Conservation (phyloP, 2,113 vertebrate genomes). For the Pseudorhombus dupliciocellatus region DNA sequence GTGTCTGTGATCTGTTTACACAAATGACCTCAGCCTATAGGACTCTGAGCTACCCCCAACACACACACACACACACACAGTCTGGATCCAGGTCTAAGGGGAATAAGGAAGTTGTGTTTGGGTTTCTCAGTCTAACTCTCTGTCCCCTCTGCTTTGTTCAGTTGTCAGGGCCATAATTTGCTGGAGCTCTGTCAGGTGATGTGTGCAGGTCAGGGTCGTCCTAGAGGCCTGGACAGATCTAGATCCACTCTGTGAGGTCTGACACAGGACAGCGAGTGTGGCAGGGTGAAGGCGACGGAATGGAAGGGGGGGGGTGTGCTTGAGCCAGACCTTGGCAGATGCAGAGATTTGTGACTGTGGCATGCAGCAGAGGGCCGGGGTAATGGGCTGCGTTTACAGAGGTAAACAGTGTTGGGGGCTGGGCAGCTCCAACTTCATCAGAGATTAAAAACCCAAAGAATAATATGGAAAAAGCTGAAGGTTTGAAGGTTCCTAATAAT, state of each 20-base stretch:
- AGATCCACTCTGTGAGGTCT: no score
- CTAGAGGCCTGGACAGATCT: background rate
- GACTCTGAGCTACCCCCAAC: conserved; percentile 33
- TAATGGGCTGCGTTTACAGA: conserved; percentile 38
- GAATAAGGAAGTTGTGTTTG: conserved; percentile 20
- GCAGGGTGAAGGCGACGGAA: conserved; percentile 30
- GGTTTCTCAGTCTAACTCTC: background rate
- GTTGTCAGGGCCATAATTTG: background rate
- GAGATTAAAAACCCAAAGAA: background rate
- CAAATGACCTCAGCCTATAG: conserved; percentile 65
- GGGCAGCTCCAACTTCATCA: conserved; percentile 26
- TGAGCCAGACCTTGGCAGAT: conserved; percentile 44
- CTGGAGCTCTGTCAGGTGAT: conserved; percentile 7
- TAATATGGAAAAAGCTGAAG: background rate
- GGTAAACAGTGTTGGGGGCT: conserved; percentile 53
- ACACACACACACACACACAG: conserved; percentile 32
- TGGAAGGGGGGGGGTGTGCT: conserved; percentile 2
- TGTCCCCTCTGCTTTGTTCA: background rate
- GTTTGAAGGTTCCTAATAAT: background rate
- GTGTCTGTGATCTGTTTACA: conserved; percentile 62
- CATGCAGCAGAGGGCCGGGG: conserved; percentile 30
- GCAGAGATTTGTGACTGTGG: conserved; percentile 59
- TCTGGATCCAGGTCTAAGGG: conserved; percentile 22
- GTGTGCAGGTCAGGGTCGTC: background rate
- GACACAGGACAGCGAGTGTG: background rate